phyloP scores from a whole-genome alignment of 2,888 invertebrate genomes.

The Latrodectus hesperus region DNA sequence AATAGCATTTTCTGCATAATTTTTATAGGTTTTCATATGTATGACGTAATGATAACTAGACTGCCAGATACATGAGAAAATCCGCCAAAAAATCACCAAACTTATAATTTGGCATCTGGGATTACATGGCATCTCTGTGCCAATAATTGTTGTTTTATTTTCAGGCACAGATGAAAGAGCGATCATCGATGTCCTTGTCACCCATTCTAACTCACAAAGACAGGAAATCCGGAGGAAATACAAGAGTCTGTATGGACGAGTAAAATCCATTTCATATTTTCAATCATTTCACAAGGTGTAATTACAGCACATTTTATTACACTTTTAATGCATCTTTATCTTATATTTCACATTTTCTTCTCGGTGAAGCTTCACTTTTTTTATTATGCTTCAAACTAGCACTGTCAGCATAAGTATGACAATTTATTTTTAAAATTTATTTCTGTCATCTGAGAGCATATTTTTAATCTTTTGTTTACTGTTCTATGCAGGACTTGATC shows the following conservation, averaged over 20 bases:
- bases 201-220: slow-evolving; percentile 89
- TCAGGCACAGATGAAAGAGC: slow-evolving; percentile 88
- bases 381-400: too few species aligned
- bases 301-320: neutral
- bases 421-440: too few species aligned
- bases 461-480: neutral
- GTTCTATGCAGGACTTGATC: slow-evolving; percentile 79
- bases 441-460: too few species aligned
- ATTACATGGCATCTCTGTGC: neutral
- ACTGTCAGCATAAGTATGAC: too few species aligned
- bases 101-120: too few species aligned
- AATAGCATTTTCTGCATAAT: too few species aligned
- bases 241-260: slow-evolving; percentile 89
- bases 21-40: too few species aligned
- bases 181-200: slow-evolving; percentile 88
- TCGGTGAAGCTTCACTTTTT: too few species aligned
- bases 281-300: neutral
- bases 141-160: neutral
- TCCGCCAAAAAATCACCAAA: too few species aligned
- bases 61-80: neutral
- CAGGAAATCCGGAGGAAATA: slow-evolving; percentile 87
- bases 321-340: neutral
- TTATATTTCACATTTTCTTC: too few species aligned
- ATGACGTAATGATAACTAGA: too few species aligned
- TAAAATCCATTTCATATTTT: slow-evolving; percentile 9